Base-by-base conservation (phyloP, 1,140 invertebrate species). In the Arctopsyche grandis region DNA sequence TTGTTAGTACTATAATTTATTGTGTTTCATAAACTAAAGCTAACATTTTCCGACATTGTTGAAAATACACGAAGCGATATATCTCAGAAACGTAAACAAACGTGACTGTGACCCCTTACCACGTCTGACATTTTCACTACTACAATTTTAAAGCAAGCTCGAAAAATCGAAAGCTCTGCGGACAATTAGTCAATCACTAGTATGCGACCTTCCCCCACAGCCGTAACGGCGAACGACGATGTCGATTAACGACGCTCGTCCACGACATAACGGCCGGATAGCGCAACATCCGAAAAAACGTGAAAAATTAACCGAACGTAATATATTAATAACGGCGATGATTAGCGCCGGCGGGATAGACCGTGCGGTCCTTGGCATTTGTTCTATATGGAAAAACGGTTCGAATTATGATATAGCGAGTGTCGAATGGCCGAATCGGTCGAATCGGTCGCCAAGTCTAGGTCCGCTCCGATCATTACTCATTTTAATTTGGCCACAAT, bases 401-500 rank as follows among this genome's bases (percentile, higher is more conserved):
- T 29, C 21, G 26, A 70, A 70, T 66, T 66, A 66, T 66, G 63
- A 66, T 66, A 66, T 66, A 52, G 48, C 48, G 60, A 66, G 19
- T 66, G n/a, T 19, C 14, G 21, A 52, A 52, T 12, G 16, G 48
- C 12, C 10, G 16, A 52, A 52, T 14, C 48, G 16, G 48, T 12
- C 10, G 48, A 52, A 52, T 14, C 10, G 21, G 74, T 63, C 74
- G 52, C n/a, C 52, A 60, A 75, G 5, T 38, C 29, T 38, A 38
- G 48, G 48, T 10, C 10, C 48, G 16, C 16, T 52, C 16, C 3
- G 48, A 76, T 76, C 74, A 76, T 76, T 76, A 76, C 56, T 76
- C 74, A 76, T 76, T 76, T 76, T 76, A 76, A 76, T 76, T 76
- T 76, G 74, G 74, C 74, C 74, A 76, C 74, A 76, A 76, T 76